A percentile compares a stretch with the other conserved stretches of the same genome.
phyloP scores from a whole-genome alignment of 2,797 vertebrate species.

The Fundulus diaphanus region DNA sequence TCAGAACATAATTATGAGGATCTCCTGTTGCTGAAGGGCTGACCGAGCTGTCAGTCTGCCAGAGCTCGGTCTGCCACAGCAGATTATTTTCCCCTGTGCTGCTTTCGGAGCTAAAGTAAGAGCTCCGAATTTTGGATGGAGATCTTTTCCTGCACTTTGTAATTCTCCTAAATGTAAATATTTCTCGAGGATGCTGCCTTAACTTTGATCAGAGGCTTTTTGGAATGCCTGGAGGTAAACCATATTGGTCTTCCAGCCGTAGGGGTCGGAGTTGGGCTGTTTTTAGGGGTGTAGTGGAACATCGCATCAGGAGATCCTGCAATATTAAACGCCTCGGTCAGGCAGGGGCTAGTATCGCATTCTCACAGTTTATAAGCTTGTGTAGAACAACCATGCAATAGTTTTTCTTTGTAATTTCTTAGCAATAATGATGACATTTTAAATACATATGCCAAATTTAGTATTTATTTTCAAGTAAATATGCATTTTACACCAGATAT shows the following conservation, averaged over 20 bases:
- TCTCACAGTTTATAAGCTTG: neutral
- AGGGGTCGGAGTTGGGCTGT: neutral
- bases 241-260: no score
- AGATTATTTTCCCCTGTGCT: slow-evolving; percentile 7
- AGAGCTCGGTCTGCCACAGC: slow-evolving; percentile 2
- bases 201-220: neutral
- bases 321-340: neutral
- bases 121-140: neutral
- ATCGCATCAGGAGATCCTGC: neutral
- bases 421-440: no score
- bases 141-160: neutral
- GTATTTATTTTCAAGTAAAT: no score
- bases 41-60: slow-evolving; percentile 19
- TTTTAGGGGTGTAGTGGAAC: neutral
- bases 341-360: neutral
- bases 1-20: slow-evolving; percentile 43
- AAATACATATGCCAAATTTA: no score
- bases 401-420: no score
- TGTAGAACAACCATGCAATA: no score
- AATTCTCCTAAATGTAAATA: neutral
- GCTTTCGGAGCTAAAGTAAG: slow-evolving; percentile 1
- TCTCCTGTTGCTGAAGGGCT: slow-evolving; percentile 43
- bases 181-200: neutral
- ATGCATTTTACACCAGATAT: neutral
- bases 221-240: no score